A percentile compares a stretch with the other conserved stretches of the same genome.
These are phyloP conservation scores for Cancer borealis DNA, from an alignment of 2,888 invertebrate species.

Conservation along the genomic window DNA sequence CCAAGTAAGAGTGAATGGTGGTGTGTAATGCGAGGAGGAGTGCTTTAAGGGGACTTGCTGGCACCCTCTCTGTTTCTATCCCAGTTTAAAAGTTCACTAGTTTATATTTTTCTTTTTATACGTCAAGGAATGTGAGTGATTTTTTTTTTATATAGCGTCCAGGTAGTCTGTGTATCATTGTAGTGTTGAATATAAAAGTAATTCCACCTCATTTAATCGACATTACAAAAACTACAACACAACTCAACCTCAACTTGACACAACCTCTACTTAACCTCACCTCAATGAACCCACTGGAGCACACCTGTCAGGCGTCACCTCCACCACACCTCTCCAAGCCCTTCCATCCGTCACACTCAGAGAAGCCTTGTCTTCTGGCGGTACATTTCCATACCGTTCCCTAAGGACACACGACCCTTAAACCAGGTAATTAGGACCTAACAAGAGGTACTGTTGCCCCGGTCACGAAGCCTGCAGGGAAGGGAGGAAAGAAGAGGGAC, in stretches of 20 bases:
- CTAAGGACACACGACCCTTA: constrained; percentile 25
- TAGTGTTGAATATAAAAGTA: background rate
- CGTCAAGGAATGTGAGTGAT: background rate
- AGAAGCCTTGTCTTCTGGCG: background rate
- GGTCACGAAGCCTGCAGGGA: constrained; percentile 3
- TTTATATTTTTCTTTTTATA: background rate
- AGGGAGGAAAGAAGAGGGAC: background rate
- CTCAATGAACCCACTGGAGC: background rate
- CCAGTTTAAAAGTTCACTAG: background rate
- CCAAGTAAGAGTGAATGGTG: background rate
- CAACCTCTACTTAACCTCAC: background rate
- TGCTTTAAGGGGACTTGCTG: background rate
- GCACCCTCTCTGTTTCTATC: background rate
- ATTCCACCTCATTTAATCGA: no score
- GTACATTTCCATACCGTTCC: constrained; percentile 27
- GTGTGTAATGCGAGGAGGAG: background rate
- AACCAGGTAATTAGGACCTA: constrained; percentile 2
- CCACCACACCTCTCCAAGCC: background rate
- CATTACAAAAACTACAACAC: no score
- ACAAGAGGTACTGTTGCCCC: constrained; percentile 21
- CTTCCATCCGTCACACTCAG: constrained; percentile 6
- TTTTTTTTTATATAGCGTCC: background rate
- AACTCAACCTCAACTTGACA: no score
- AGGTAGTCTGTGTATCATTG: background rate
- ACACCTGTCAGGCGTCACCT: background rate